These are phyloP conservation scores for Progne subis DNA, from an alignment of 2,113 vertebrate genomes.

Conservation along the genomic window DNA sequence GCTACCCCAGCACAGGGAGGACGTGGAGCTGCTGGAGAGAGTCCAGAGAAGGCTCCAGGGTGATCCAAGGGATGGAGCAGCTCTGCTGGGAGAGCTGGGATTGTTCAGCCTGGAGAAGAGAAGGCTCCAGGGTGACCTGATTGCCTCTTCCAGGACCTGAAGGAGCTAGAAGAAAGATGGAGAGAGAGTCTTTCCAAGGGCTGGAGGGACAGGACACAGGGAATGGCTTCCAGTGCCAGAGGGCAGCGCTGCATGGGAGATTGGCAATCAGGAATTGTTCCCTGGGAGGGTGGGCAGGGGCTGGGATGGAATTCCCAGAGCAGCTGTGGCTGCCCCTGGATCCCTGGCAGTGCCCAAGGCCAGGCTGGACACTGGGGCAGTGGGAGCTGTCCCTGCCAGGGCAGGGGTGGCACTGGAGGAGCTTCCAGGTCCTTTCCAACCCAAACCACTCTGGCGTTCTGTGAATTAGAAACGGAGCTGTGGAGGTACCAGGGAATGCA, in stretches of 20 bases:
- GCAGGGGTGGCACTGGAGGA: fast-evolving
- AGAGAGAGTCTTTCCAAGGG: fast-evolving
- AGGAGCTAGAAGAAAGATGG: not conserved
- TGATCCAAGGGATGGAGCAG: not conserved
- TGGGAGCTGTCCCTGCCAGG: not conserved
- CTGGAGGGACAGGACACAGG: fast-evolving
- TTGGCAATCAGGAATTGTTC: not conserved
- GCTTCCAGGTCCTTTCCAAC: fast-evolving
- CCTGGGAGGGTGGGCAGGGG: not conserved
- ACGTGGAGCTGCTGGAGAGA: not conserved
- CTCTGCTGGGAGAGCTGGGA: not conserved
- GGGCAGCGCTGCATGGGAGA: not conserved
- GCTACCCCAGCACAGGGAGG: not conserved
- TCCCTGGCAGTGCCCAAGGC: not conserved
- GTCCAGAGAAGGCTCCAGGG: not conserved
- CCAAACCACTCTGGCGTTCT: not conserved
- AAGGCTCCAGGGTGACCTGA: not conserved
- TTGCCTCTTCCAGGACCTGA: not conserved
- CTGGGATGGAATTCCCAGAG: not conserved
- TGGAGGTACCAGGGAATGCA: not conserved
- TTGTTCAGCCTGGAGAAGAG: not conserved
- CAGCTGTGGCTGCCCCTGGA: not conserved
- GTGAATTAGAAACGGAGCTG: not conserved
- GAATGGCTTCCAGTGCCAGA: not conserved
- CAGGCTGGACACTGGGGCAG: not conserved